These are phyloP conservation scores for Apamea anceps DNA, from an alignment of 2,888 invertebrate genomes.

Conservation along the genomic window DNA sequence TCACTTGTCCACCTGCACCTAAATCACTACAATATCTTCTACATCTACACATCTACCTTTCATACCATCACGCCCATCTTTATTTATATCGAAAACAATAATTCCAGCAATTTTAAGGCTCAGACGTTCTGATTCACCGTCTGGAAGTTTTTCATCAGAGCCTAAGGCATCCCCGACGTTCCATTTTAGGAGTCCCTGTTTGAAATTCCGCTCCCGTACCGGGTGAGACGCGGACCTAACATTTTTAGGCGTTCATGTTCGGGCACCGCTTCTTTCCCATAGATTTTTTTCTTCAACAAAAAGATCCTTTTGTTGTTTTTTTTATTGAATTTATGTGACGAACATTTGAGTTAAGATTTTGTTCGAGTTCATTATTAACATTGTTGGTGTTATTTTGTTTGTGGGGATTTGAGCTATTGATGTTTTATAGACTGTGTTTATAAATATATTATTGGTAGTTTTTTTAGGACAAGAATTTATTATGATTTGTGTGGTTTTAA, in stretches of 20 bases:
- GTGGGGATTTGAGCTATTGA: constrained; percentile 36
- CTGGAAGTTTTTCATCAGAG: constrained; percentile 75
- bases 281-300: constrained; percentile 74
- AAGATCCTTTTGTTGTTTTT: constrained; percentile 72
- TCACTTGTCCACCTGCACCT: constrained; percentile 23
- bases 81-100: constrained; percentile 66
- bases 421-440: constrained; percentile 47
- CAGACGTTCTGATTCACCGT: constrained; percentile 73
- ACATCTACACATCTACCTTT: constrained; percentile 23
- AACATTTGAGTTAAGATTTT: constrained; percentile 64
- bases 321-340: constrained; percentile 68
- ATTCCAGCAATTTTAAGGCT: constrained; percentile 59
- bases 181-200: constrained; percentile 85
- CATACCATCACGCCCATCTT: constrained; percentile 53
- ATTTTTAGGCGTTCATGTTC: constrained; percentile 87
- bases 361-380: constrained; percentile 65
- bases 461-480: not conserved
- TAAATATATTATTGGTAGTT: not conserved
- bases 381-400: constrained; percentile 52
- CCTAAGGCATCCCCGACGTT: constrained; percentile 77
- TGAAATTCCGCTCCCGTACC: constrained; percentile 87
- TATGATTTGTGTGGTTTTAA: constrained; percentile 9
- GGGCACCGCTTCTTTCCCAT: constrained; percentile 81
- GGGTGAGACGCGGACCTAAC: constrained; percentile 81
- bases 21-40: constrained; percentile 26